phyloP scores from a whole-genome alignment of 2,888 invertebrate species.

The Hirtodrosophila cameraria region DNA sequence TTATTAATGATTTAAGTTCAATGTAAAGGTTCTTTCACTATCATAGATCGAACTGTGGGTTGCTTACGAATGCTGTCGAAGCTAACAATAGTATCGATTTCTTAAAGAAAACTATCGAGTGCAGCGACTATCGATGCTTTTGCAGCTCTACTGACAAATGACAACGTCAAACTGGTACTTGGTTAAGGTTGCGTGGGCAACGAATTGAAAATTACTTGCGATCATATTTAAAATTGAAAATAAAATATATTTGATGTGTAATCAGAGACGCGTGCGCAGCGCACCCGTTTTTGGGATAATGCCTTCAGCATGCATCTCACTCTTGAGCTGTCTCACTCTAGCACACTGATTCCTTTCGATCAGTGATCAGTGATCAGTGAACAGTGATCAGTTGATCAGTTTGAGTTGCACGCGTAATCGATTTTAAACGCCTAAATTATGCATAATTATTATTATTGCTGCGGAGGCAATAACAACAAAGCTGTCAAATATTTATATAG shows the following conservation, averaged over 20 bases:
- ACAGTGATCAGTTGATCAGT: constrained; percentile 6
- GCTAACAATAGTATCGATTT: too few species aligned
- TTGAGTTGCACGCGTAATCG: constrained; percentile 51
- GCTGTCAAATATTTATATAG: constrained; percentile 22
- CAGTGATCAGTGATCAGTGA: background rate
- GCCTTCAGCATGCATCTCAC: constrained; percentile 11
- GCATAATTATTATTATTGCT: constrained; percentile 45
- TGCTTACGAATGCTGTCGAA: too few species aligned
- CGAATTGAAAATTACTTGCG: constrained; percentile 32
- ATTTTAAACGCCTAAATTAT: constrained; percentile 67
- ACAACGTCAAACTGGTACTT: constrained; percentile 20
- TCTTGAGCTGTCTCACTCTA: background rate
- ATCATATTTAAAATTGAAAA: constrained; percentile 54
- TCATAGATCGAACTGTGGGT: too few species aligned
- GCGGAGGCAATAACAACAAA: constrained; percentile 28
- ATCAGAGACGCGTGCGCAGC: constrained; percentile 78
- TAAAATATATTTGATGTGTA: constrained; percentile 55
- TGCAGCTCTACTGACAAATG: too few species aligned
- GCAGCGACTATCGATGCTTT: too few species aligned
- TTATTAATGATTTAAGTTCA: too few species aligned
- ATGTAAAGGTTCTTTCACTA: too few species aligned
- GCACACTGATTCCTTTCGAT: background rate
- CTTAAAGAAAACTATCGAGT: too few species aligned
- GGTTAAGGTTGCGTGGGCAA: constrained; percentile 64
- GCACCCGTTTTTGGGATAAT: constrained; percentile 62